phyloP scores from a whole-genome alignment of 2,797 vertebrate genomes.

The Platalea minor region DNA sequence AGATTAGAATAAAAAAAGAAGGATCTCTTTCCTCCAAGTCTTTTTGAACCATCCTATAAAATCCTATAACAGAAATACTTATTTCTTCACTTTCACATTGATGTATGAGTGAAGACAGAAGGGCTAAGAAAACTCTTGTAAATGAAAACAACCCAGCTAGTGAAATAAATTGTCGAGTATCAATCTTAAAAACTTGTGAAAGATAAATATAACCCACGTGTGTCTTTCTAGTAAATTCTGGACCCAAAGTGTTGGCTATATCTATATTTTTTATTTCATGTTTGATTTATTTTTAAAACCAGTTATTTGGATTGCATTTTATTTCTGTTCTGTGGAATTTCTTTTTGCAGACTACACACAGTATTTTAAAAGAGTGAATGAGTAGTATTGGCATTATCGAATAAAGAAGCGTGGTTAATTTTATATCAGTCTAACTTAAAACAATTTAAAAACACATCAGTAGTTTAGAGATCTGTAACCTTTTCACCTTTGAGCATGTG shows the following conservation, averaged over 20 bases:
- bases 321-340: conserved; percentile 29
- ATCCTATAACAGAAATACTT: background rate
- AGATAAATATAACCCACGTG: conserved; percentile 62
- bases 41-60: background rate
- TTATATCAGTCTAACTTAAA: background rate
- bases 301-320: conserved; percentile 28
- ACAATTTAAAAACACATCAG: background rate
- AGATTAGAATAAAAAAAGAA: background rate
- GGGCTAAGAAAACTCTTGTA: conserved; percentile 28
- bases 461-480: background rate
- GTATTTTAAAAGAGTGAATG: background rate
- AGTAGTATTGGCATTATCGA: background rate
- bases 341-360: background rate
- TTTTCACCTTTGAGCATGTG: background rate
- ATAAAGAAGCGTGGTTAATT: background rate
- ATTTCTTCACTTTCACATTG: conserved; percentile 15
- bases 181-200: conserved; percentile 47
- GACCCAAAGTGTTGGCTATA: conserved; percentile 30
- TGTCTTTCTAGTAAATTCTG: conserved; percentile 49
- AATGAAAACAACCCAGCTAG: conserved; percentile 46
- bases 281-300: conserved; percentile 58
- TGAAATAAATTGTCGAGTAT: conserved; percentile 36
- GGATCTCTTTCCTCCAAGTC: background rate
- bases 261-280: conserved; percentile 64
- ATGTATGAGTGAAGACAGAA: conserved; percentile 49